Evolutionary conservation across 2,113 vertebrate species (phyloP).

Genomic region (Zootoca vivipara): DNA sequence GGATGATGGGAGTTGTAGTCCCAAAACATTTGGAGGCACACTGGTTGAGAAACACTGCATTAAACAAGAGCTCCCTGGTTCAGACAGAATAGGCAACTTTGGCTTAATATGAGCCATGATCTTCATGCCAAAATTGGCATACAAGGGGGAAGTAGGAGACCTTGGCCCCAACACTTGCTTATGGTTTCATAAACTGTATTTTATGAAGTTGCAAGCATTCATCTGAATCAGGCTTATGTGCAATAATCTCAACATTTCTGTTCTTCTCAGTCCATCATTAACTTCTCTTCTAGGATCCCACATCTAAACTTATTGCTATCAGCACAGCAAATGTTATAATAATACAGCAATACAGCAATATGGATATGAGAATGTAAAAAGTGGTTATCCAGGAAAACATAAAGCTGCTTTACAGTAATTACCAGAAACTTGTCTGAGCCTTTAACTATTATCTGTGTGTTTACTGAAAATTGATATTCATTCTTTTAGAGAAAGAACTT

Average conservation of each 20-base stretch:
- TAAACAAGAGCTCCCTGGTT: no score
- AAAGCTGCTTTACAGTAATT: slow-evolving; percentile 52
- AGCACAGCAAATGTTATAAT: neutral
- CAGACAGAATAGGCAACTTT: no score
- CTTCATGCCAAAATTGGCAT: no score
- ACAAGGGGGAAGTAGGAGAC: no score
- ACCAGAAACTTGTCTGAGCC: slow-evolving; percentile 51
- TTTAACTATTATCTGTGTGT: slow-evolving; percentile 29
- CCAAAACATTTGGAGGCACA: no score
- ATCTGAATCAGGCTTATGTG: no score
- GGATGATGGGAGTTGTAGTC: no score
- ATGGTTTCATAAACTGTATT: no score
- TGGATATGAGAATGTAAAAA: slow-evolving; percentile 28
- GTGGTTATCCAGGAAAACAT: slow-evolving; percentile 38
- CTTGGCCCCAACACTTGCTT: no score
- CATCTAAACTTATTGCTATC: slow-evolving; percentile 33
- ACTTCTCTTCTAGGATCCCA: neutral
- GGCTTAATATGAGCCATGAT: no score
- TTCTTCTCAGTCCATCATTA: neutral
- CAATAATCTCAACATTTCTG: neutral
- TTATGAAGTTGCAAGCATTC: no score
- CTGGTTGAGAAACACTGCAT: no score
- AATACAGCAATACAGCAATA: neutral
- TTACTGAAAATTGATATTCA: slow-evolving; percentile 46
- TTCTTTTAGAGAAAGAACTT: slow-evolving; percentile 18